Evolutionary conservation across 2,797 vertebrate genomes (phyloP), one percentile per base, ranked within the genome.

Genomic region (Staurois parvus): DNA sequence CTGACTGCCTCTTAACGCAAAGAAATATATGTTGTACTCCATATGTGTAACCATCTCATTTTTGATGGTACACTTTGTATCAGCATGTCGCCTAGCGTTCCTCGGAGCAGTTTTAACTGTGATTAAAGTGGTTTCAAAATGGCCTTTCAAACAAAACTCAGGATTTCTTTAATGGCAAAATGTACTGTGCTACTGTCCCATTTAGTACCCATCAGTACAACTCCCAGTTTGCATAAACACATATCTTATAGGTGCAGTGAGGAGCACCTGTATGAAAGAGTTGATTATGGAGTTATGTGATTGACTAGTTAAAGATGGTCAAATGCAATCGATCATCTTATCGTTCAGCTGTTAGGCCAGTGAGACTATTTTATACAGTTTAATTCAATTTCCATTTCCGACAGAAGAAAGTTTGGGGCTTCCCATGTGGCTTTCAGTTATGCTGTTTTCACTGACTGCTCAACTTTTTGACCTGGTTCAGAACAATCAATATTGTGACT

Each of bases 131-230:
- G 12, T 37, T 67, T 72, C 45, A 45, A 4, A 66, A 75, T 74
- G 72, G 72, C 81, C 70, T 83, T 83, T 75, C 59, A 74, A 75
- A 75, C 4, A 26, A 83, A 83, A 75, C 81, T 83, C 81, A 83
- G 81, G 81, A 83, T 83, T 67, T 75, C 72, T 72, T 34, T 48
- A 59, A 72, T 72, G 56, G 26, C 56, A 28, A 21, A 59, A 32
- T 72, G 30, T 64, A 5, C 28, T 62, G 32, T 21, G n/a, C 29
- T 72, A 34, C 8, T 37, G 24, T 72, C 28, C 6, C 4, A 19
- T 13, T 5, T 28, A 26, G 11, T 17, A 5, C 37, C 1, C 13
- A 6, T 45, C 26, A 15, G 37, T 73, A 28, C 72, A 73, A 48
- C 19, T 28, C 7, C 12, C 26, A 17, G 11, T 73, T 42, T 17